Conservation (phyloP, 1,140 invertebrate genomes). For the Lutraria rhynchaena region DNA sequence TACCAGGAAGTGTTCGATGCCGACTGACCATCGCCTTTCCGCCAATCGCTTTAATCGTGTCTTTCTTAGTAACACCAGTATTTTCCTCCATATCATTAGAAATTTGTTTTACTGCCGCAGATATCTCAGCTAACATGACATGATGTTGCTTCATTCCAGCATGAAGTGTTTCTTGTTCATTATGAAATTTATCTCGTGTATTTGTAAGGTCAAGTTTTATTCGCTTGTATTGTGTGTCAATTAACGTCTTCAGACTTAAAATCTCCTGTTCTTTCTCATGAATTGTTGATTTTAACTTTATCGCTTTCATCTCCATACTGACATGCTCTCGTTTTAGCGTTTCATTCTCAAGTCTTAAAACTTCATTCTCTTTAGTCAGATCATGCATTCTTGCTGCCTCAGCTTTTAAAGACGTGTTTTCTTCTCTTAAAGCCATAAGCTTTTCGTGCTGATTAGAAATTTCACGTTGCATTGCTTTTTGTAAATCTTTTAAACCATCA, state of each 20-base stretch:
- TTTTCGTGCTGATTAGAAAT: conserved; percentile 37
- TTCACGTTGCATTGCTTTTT: conserved; percentile 17
- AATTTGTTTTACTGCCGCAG: conserved; percentile 27
- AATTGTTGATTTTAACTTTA: conserved; percentile 16
- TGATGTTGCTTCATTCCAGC: conserved; percentile 42
- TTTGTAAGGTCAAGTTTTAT: conserved; percentile 50
- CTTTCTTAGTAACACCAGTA: neutral
- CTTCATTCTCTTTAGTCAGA: conserved; percentile 1
- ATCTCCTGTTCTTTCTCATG: conserved; percentile 47
- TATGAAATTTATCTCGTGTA: conserved; percentile 46
- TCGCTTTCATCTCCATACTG: conserved; percentile 6
- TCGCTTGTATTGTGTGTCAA: conserved; percentile 45
- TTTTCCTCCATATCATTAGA: conserved; percentile 6
- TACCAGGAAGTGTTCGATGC: neutral
- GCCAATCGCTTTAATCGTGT: neutral
- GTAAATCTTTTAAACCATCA: conserved; percentile 33
- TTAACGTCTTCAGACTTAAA: conserved; percentile 29
- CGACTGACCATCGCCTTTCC: neutral
- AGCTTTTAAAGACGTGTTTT: conserved; percentile 13
- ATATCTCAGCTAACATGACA: conserved; percentile 37
- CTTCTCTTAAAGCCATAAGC: conserved; percentile 6
- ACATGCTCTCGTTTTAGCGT: conserved; percentile 11
- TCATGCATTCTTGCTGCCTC: neutral
- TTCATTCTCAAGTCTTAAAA: conserved; percentile 35
- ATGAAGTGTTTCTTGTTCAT: conserved; percentile 47